A percentile compares a stretch with the other conserved stretches of the same genome.
Conservation (phyloP, 2,797 vertebrate genomes). For the Apogon hyalosoma region DNA sequence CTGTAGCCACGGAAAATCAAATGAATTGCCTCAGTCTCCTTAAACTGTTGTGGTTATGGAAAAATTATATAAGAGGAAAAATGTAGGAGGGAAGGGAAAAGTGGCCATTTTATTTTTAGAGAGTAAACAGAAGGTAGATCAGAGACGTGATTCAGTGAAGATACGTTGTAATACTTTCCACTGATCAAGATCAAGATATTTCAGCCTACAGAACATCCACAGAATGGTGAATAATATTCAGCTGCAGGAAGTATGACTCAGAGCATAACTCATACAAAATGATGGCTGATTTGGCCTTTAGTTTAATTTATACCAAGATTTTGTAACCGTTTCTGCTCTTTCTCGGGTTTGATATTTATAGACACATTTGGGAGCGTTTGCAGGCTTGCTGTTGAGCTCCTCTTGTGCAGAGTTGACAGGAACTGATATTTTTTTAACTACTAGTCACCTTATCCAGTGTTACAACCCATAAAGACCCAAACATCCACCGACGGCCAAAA, state of each 20-base stretch:
- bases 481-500: too few relatives aligned
- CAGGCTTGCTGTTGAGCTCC: not conserved
- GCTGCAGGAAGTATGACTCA: not conserved
- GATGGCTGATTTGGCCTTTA: conserved; percentile 1
- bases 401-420: not conserved
- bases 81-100: not conserved
- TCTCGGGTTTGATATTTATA: not conserved
- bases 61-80: not conserved
- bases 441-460: not conserved
- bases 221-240: conserved; percentile 2
- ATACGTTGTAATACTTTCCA: not conserved
- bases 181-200: not conserved
- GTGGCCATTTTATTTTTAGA: conserved; percentile 16
- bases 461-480: too few relatives aligned
- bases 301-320: conserved; percentile 2
- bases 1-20: not conserved
- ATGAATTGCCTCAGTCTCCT: not conserved
- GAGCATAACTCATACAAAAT: not conserved
- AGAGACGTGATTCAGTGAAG: conserved; percentile 8
- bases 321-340: not conserved
- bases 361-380: not conserved
- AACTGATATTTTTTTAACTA: not conserved
- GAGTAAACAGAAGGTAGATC: not conserved
- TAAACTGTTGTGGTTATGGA: conserved; percentile 4
- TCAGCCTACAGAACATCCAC: not conserved